Evolutionary conservation across 2,888 invertebrate genomes (phyloP), one percentile per base, ranked within the genome.

Genomic region (Noctua pronuba): DNA sequence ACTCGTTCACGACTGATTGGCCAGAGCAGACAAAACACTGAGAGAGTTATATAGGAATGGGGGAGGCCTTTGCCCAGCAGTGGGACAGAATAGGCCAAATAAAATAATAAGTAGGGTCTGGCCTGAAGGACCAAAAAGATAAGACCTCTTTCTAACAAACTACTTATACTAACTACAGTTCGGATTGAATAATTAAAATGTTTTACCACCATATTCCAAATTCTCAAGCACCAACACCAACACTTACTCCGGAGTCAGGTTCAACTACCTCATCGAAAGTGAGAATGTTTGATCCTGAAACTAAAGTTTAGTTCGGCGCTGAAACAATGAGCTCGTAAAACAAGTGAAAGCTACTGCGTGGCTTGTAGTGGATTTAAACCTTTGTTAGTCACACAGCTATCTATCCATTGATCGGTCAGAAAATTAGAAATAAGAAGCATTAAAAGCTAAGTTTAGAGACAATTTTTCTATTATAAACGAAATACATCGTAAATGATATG

Each of bases 261-360:
- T 73, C 52, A 82, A 70, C 24, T 13, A 70, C 70, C 80, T 67
- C 16, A 58, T 64, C 31, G 80, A 80, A 69, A 82, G 80, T 74
- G 82, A 84, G 85, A 84, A 49, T 49, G 67, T 80, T 71, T 67
- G 69, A 84, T 80, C 62, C 85, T 80, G 70, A 80, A 84, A 84
- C 73, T 62, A 80, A 84, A 82, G 41, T 82, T 84, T 80, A 82
- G 69, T 82, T 82, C 66, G 62, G 67, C 60, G 55, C 35, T 41
- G 35, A 10, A 82, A 82, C 82, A 82, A 82, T 84, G 82, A 84
- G 80, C 68, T 84, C 84, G 84, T 82, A 82, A 82, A 84, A 65
- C 84, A 66, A 84, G 73, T 84, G 82, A 80, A 84, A 84, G 82
- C 84, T 55, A 55, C 66, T 16, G 65, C 72, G 62, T 70, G 31